Evolutionary conservation across 2,113 vertebrate species (phyloP), one percentile per base, ranked within the genome.

Genomic region (Dascyllus trimaculatus): DNA sequence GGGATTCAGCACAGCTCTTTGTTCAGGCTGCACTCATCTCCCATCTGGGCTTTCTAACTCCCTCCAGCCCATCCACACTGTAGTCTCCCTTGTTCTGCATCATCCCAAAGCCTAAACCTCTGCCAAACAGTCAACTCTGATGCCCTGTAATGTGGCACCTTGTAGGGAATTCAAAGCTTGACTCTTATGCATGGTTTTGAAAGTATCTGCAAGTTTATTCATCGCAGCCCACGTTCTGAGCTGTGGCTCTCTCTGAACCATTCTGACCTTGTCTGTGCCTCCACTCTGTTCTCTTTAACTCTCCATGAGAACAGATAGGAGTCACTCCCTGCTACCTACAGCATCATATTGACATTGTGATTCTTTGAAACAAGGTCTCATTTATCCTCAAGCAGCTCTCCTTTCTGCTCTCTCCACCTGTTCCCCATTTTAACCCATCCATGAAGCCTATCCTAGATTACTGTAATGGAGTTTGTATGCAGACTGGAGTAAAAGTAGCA

Each of bases 11-110:
- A 51, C 58, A 79, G 60, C 77, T 69, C 59, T 59, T 66, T 82
- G 69, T 81, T 86, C 73, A 48, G 26, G 62, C 52, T 56, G 84
- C 87, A 74, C 84, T 88, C 78, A 75, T 78, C 56, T 85, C 63
- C 84, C 72, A 85, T 85, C 71, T 77, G 81, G 57, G 26, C 29
- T 48, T 64, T 67, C 56, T 13, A 62, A 43, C 45, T 77, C 68
- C 70, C 63, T 51, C 53, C 13, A 68, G 62, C 22, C 32, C 26
- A 25, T 80, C 48, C 32, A 65, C 72, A 56, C n/a, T 78, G 17
- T 32, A 26, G 48, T 59, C 62, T 71, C 52, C 56, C 66, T 61
- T 59, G 19, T 35, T 78, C 71, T 54, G 21, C 40, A 60, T 77
- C 32, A 35, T 66, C 68, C 60, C 62, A 29, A 53, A 65, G 32